Evolutionary conservation across 2,113 vertebrate species (phyloP).

Genomic region (Phainopepla nitens): DNA sequence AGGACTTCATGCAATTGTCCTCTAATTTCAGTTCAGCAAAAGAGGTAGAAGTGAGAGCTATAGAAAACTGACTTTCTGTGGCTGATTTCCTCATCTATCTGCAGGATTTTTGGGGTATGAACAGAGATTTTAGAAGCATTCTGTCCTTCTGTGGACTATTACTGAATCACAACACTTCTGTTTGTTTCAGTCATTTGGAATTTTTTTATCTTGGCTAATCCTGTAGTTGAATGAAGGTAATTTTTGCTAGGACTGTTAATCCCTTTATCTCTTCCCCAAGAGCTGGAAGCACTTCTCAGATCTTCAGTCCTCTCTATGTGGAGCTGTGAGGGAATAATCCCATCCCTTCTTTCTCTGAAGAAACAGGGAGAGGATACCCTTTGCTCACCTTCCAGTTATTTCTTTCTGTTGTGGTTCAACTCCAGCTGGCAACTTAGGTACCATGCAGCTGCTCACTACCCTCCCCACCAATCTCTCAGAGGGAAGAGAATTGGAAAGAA

Average conservation of each 20-base stretch:
- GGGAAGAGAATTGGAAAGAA: background rate
- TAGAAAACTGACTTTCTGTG: background rate
- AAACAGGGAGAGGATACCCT: background rate
- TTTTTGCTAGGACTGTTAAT: background rate
- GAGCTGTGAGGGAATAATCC: background rate
- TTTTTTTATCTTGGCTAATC: background rate
- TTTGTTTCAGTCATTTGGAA: background rate
- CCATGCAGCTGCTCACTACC: background rate
- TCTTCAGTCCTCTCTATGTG: background rate
- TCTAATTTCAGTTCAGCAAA: background rate
- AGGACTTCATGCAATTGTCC: background rate
- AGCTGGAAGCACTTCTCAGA: background rate
- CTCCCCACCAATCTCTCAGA: background rate
- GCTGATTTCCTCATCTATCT: background rate
- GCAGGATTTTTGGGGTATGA: background rate
- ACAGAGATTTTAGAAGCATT: background rate
- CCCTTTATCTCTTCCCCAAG: background rate
- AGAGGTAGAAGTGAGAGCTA: background rate
- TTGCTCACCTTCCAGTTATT: background rate
- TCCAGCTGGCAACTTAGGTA: background rate
- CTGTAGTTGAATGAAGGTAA: background rate
- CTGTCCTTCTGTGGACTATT: background rate
- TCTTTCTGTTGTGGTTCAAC: background rate
- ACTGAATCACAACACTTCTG: background rate
- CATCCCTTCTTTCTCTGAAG: background rate